A percentile compares a stretch with the other conserved stretches of the same genome.
phyloP scores from a whole-genome alignment of 1,140 invertebrate species.

The Bombus difficillimus region DNA sequence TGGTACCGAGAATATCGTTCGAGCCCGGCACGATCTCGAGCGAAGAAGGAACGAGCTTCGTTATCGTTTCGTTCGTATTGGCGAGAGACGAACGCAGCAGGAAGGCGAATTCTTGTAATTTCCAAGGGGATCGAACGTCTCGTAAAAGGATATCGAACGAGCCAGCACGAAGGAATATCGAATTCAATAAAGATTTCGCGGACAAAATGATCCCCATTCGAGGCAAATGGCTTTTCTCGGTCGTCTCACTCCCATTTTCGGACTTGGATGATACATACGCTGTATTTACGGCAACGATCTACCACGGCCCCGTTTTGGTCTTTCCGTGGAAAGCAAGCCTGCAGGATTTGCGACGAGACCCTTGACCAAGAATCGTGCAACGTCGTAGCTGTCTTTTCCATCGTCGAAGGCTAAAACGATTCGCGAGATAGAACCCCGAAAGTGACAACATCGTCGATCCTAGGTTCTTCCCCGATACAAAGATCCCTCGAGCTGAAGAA shows the following conservation, averaged over 20 bases:
- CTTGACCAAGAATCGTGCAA: neutral
- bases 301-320: neutral
- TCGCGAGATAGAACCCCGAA: neutral
- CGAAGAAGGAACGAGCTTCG: neutral
- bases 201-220: neutral
- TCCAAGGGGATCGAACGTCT: conserved; percentile 21
- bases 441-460: neutral
- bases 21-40: neutral
- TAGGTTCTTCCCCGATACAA: neutral
- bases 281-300: neutral
- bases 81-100: neutral
- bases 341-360: neutral
- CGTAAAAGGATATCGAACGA: conserved; percentile 40
- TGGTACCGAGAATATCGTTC: neutral
- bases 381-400: neutral
- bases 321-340: neutral
- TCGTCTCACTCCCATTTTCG: neutral
- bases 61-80: conserved; percentile 1
- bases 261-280: conserved; percentile 11
- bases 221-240: neutral
- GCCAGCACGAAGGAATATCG: conserved; percentile 6
- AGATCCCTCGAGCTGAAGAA: too few species aligned
- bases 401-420: neutral
- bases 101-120: conserved; percentile 13
- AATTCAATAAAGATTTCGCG: conserved; percentile 46